A percentile compares a stretch with the other conserved stretches of the same genome.
Evolutionary conservation across 2,113 vertebrate genomes (phyloP).

Genomic region (Sapayoa aenigma): DNA sequence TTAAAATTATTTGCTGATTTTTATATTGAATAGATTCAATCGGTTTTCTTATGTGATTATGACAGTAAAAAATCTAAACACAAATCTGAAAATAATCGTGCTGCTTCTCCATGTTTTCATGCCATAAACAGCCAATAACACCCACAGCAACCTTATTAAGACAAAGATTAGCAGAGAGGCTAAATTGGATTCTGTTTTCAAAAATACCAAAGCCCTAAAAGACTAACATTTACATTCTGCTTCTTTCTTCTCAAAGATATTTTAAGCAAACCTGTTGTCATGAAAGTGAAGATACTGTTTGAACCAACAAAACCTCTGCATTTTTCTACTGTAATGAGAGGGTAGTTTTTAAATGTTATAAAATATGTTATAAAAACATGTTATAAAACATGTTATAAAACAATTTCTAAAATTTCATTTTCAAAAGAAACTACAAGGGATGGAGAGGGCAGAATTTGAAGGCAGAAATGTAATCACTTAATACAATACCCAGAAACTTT

Average conservation of each 20-base stretch:
- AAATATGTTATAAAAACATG: too few species aligned
- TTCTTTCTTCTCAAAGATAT: not conserved
- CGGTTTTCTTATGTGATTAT: not conserved
- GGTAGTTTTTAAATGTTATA: too few species aligned
- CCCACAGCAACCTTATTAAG: not conserved
- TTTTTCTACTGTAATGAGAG: not conserved
- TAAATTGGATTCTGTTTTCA: not conserved
- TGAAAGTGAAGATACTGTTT: not conserved
- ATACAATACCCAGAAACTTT: not conserved
- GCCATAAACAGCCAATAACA: not conserved
- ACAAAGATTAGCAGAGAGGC: not conserved
- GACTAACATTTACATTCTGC: not conserved
- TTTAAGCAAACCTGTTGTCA: not conserved
- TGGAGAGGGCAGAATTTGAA: not conserved
- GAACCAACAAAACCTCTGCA: not conserved
- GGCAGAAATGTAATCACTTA: not conserved
- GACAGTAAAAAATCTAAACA: not conserved
- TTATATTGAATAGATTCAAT: not conserved
- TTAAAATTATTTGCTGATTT: conserved; percentile 10
- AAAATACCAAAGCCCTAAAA: not conserved
- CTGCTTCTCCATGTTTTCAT: not conserved
- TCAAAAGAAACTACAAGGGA: not conserved
- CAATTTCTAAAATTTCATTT: not conserved
- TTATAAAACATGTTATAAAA: too few species aligned
- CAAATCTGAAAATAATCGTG: conserved; percentile 19